Percentiles rank a stretch among this genome's conserved stretches.
phyloP scores from a whole-genome alignment of 1,140 invertebrate genomes.

The Holcopasites calliopsidis region DNA sequence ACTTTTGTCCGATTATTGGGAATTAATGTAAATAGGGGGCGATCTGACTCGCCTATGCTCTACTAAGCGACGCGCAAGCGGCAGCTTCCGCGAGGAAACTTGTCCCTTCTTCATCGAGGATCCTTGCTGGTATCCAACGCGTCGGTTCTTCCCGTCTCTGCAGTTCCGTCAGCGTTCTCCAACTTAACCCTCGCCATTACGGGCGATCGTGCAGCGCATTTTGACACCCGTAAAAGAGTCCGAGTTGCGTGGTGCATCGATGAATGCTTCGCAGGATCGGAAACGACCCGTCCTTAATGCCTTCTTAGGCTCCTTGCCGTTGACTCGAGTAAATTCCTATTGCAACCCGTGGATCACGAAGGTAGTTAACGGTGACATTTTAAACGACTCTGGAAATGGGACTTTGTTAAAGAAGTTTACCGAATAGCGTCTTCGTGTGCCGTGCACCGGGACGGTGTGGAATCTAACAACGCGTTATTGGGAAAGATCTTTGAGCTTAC shows the following conservation, averaged over 20 bases:
- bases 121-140: slow-evolving; percentile 17
- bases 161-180: slow-evolving; percentile 22
- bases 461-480: neutral
- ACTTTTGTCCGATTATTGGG: slow-evolving; percentile 63
- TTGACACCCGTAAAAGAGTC: slow-evolving; percentile 44
- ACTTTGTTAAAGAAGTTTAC: neutral
- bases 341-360: neutral
- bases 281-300: slow-evolving; percentile 31
- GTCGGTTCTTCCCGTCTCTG: neutral
- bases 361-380: neutral
- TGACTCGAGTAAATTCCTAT: slow-evolving; percentile 6
- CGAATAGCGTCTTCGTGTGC: neutral
- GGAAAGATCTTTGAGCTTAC: neutral
- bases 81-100: slow-evolving; percentile 34
- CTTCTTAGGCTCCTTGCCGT: neutral
- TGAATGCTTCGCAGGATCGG: slow-evolving; percentile 1
- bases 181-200: slow-evolving; percentile 39
- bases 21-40: slow-evolving; percentile 65
- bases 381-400: neutral
- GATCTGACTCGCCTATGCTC: slow-evolving; percentile 41
- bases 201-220: slow-evolving; percentile 52
- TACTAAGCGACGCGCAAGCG: slow-evolving; percentile 31
- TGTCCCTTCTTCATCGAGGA: slow-evolving; percentile 2
- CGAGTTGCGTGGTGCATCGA: slow-evolving; percentile 51
- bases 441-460: neutral